Percentiles rank a stretch among this genome's conserved stretches.
Evolutionary conservation across 30 jellyfish, hydroid and myxozoan genomes (phyloP).

Genomic region (Calvadosia cruxmelitensis): DNA sequence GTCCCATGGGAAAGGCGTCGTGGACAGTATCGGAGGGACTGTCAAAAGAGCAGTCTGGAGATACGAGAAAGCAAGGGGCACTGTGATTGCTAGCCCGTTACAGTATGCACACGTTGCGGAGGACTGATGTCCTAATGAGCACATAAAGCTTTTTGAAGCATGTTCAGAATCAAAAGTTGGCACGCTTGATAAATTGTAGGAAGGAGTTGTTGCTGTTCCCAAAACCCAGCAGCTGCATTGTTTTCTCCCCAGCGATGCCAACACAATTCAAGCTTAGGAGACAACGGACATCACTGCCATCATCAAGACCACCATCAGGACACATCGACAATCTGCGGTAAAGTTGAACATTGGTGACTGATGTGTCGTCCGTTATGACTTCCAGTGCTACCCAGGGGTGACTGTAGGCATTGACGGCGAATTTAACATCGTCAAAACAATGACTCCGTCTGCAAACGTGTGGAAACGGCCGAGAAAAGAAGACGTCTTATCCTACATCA

Average conservation of each 20-base stretch:
- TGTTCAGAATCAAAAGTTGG: not conserved
- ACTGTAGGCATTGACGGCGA: too few species aligned
- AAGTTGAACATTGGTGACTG: constrained; percentile 11
- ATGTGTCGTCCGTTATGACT: constrained; percentile 2
- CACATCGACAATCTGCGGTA: too few species aligned
- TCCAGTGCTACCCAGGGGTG: constrained; percentile 5
- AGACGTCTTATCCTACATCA: not conserved
- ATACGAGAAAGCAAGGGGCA: not conserved
- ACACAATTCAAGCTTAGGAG: too few species aligned
- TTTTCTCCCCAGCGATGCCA: too few species aligned
- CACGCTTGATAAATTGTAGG: constrained; percentile 1
- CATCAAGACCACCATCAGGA: too few species aligned
- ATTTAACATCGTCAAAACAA: constrained; percentile 5
- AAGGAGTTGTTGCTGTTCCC: too few species aligned
- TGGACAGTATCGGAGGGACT: constrained; percentile 23
- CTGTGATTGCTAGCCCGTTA: constrained; percentile 6
- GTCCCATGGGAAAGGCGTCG: too few species aligned
- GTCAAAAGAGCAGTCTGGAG: constrained; percentile 33
- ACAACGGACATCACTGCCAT: constrained; percentile 20
- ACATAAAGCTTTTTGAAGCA: not conserved
- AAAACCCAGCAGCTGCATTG: too few species aligned
- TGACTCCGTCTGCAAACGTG: constrained; percentile 11
- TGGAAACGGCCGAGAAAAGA: constrained; percentile 23
- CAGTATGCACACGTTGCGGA: constrained; percentile 6
- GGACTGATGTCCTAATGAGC: constrained; percentile 1